phyloP scores from a whole-genome alignment of 2,797 vertebrate species.

The Acestrorhynchus altus region DNA sequence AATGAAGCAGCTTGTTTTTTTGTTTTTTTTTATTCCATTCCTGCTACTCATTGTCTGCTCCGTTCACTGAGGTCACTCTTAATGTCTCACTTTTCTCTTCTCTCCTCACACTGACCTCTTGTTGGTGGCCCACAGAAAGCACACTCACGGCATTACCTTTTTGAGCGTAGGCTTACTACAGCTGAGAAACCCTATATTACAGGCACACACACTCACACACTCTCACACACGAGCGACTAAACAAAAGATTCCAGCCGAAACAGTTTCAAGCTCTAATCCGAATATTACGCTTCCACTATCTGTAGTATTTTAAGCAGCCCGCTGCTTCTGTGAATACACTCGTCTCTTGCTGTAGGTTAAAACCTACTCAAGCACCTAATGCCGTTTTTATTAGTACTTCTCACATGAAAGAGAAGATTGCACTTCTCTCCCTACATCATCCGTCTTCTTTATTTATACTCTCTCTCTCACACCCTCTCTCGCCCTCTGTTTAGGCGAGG shows the following conservation, averaged over 20 bases:
- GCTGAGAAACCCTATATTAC: background rate
- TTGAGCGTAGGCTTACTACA: background rate
- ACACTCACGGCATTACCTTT: background rate
- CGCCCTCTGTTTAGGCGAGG: conserved; percentile 27
- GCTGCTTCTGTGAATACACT: conserved; percentile 52
- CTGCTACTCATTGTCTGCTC: background rate
- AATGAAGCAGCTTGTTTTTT: background rate
- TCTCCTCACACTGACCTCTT: conserved; percentile 4
- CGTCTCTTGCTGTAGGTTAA: conserved; percentile 41
- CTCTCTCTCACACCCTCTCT: conserved; percentile 11
- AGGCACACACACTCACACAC: background rate
- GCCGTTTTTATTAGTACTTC: conserved; percentile 63
- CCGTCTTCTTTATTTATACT: background rate
- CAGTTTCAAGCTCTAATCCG: conserved; percentile 22
- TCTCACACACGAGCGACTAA: background rate
- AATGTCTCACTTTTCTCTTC: background rate
- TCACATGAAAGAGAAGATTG: conserved; percentile 42
- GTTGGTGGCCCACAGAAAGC: background rate
- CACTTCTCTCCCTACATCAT: conserved; percentile 7
- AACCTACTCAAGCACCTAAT: conserved; percentile 50
- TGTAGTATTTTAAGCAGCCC: background rate
- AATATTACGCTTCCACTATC: background rate
- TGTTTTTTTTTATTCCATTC: too few relatives aligned
- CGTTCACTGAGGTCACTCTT: background rate
- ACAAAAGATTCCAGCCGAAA: background rate